Evolutionary conservation across 30 jellyfish, hydroid and myxozoan species (phyloP).

Genomic region (Clytia hemisphaerica): DNA sequence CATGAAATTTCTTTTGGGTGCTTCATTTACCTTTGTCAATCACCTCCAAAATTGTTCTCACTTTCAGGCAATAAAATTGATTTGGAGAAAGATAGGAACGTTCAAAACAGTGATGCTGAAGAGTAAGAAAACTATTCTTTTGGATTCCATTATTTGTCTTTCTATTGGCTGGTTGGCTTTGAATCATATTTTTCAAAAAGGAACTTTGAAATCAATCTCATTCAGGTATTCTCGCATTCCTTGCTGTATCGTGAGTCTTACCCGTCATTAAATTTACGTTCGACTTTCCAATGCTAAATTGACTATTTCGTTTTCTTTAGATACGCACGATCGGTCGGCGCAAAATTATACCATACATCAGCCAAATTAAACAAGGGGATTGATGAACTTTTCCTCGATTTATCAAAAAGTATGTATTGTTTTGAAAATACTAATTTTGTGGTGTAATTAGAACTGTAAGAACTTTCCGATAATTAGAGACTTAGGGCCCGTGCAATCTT

Average conservation of each 20-base stretch:
- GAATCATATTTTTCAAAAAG: background rate
- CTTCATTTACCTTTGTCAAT: background rate
- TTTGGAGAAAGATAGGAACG: slow-evolving; percentile 82
- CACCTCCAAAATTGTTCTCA: background rate
- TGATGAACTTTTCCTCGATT: slow-evolving; percentile 76
- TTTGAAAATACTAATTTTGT: too few relatives aligned
- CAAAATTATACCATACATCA: slow-evolving; percentile 82
- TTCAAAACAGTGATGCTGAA: slow-evolving; percentile 83
- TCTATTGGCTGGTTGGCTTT: background rate
- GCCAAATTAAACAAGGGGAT: slow-evolving; percentile 92
- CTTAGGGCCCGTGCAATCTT: too few relatives aligned
- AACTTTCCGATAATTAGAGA: too few relatives aligned
- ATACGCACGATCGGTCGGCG: slow-evolving; percentile 90
- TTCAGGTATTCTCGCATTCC: too few relatives aligned
- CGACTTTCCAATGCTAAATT: background rate
- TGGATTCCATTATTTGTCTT: background rate
- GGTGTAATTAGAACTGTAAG: too few relatives aligned
- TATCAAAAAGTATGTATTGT: slow-evolving; percentile 62
- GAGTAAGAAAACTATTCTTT: slow-evolving; percentile 51
- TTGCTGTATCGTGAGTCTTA: background rate
- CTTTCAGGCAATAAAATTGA: slow-evolving; percentile 83
- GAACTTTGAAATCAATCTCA: too few relatives aligned
- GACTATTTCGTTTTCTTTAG: slow-evolving; percentile 7
- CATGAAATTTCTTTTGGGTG: background rate
- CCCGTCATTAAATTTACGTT: background rate